These are phyloP conservation scores for Cepaea hortensis DNA, from an alignment of 2,888 invertebrate species.

Conservation along the genomic window DNA sequence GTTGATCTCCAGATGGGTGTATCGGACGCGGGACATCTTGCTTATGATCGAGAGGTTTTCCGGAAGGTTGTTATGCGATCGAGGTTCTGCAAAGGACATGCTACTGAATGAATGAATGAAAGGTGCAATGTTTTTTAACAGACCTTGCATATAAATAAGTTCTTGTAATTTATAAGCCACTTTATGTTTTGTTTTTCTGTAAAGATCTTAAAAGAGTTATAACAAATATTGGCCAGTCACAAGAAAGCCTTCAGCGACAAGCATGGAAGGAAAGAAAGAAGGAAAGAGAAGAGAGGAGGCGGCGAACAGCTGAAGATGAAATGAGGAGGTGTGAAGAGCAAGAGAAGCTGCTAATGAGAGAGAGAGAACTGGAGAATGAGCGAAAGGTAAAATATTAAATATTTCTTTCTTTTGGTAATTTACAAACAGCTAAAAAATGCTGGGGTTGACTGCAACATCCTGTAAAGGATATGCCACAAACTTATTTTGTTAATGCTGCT, in stretches of 20 bases:
- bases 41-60: too few relatives aligned
- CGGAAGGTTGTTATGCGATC: too few relatives aligned
- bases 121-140: background rate
- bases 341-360: constrained; percentile 42
- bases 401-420: background rate
- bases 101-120: too few relatives aligned
- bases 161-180: background rate
- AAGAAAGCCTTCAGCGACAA: constrained; percentile 71
- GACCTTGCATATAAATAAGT: background rate
- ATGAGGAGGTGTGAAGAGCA: constrained; percentile 42
- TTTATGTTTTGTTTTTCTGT: background rate
- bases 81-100: too few relatives aligned
- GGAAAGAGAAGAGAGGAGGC: constrained; percentile 72
- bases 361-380: constrained; percentile 45
- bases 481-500: too few relatives aligned
- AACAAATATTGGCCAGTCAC: constrained; percentile 24
- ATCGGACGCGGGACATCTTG: too few relatives aligned
- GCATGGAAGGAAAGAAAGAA: constrained; percentile 75
- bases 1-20: too few relatives aligned
- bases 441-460: too few relatives aligned
- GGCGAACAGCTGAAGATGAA: constrained; percentile 60
- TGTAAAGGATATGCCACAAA: too few relatives aligned
- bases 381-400: constrained; percentile 27
- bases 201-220: constrained; percentile 40
- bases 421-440: too few relatives aligned